These are phyloP conservation scores for Bombus superbus DNA, from an alignment of 1,140 invertebrate genomes.

Conservation along the genomic window DNA sequence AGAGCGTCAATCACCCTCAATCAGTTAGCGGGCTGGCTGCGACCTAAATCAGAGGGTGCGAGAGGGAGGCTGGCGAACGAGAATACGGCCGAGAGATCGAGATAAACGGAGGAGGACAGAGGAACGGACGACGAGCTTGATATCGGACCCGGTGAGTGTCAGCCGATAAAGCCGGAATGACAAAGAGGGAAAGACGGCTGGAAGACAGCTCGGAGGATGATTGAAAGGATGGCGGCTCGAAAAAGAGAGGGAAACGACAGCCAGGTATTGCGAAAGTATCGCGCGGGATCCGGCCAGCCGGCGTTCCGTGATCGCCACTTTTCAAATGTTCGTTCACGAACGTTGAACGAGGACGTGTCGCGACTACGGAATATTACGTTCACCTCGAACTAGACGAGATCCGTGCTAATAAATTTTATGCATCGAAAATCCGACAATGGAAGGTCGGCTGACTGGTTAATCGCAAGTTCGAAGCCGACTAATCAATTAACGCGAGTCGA, in stretches of 20 bases:
- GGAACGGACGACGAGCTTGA: constrained; percentile 29
- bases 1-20: constrained; percentile 81
- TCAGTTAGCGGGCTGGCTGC: constrained; percentile 77
- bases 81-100: constrained; percentile 48
- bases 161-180: constrained; percentile 61
- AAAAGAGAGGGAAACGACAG: neutral
- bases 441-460: constrained; percentile 10
- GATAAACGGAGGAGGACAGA: constrained; percentile 58
- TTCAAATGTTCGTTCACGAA: neutral
- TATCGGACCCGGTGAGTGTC: constrained; percentile 58
- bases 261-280: neutral
- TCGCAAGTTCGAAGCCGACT: constrained; percentile 20
- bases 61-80: constrained; percentile 61
- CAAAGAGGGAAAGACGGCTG: constrained; percentile 52
- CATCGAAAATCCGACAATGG: constrained; percentile 37
- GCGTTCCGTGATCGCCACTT: neutral
- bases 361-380: no score
- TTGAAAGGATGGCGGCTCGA: constrained; percentile 13
- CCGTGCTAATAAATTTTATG: constrained; percentile 17
- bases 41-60: constrained; percentile 78
- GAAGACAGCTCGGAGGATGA: constrained; percentile 22
- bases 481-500: constrained; percentile 40
- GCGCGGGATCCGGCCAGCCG: neutral
- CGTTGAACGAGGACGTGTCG: no score
- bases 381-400: no score